Evolutionary conservation across 1,140 invertebrate species (phyloP).

Genomic region (Ridgeia piscesae): DNA sequence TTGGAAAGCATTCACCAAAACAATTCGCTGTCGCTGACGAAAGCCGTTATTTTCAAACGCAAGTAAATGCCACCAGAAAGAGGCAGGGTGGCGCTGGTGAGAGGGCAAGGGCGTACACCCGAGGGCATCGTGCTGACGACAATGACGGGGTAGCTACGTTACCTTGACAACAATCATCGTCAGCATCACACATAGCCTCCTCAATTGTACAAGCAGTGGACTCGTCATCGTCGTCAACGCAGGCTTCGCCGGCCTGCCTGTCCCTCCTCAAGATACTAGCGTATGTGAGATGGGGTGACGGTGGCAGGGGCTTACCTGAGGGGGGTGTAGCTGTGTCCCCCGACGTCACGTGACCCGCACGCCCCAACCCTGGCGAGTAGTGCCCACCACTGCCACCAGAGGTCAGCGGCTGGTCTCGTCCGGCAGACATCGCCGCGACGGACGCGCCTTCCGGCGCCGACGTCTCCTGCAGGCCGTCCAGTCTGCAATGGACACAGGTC

Average conservation of each 20-base stretch:
- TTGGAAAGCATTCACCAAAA: neutral
- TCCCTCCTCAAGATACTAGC: slow-evolving; percentile 3
- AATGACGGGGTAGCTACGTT: neutral
- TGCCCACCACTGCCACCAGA: neutral
- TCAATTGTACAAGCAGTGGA: neutral
- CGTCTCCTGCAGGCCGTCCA: neutral
- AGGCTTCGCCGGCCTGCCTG: neutral
- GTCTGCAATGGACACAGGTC: neutral
- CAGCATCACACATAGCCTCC: slow-evolving; percentile 3
- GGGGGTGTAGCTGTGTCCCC: neutral
- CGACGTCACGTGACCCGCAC: neutral
- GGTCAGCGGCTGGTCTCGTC: neutral
- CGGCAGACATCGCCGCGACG: neutral
- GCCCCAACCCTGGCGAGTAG: neutral
- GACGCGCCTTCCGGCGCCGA: neutral
- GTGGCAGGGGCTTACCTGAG: neutral
- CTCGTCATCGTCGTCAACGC: neutral
- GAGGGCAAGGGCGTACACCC: neutral
- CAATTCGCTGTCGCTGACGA: neutral
- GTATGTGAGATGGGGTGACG: neutral
- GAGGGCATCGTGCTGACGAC: neutral
- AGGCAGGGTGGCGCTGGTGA: neutral
- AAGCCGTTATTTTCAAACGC: no score
- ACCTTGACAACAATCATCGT: slow-evolving; percentile 1
- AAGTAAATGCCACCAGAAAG: neutral